phyloP scores from a whole-genome alignment of 2,888 invertebrate genomes.

The Petrolisthes manimaculis region DNA sequence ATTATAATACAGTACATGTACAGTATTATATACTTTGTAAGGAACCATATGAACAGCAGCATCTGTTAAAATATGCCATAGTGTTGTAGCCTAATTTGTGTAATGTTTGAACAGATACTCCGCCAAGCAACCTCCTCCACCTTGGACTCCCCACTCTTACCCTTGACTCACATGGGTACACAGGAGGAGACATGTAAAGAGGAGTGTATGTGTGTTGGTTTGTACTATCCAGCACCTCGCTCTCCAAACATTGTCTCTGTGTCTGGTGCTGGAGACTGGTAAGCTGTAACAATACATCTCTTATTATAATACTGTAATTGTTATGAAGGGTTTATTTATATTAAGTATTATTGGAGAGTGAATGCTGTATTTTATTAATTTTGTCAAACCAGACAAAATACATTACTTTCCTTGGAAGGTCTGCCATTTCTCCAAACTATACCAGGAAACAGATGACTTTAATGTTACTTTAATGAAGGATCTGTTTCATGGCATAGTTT shows the following conservation, averaged over 20 bases:
- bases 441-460: too few species aligned
- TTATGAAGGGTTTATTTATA: background rate
- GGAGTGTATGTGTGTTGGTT: conserved; percentile 25
- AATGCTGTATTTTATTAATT: too few species aligned
- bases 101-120: conserved; percentile 17
- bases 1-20: background rate
- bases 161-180: background rate
- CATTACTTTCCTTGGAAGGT: too few species aligned
- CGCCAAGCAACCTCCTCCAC: conserved; percentile 9
- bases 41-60: background rate
- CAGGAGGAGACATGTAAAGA: background rate
- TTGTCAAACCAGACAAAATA: too few species aligned
- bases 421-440: too few species aligned
- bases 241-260: conserved; percentile 47
- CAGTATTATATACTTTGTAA: background rate
- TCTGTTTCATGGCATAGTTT: too few species aligned
- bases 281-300: conserved; percentile 2
- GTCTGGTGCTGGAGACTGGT: conserved; percentile 66
- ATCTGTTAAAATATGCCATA: background rate
- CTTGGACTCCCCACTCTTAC: conserved; percentile 10
- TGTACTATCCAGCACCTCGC: conserved; percentile 34
- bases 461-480: too few species aligned
- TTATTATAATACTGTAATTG: background rate
- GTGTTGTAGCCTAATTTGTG: too few species aligned
- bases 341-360: too few species aligned